Evolutionary conservation across 2,888 invertebrate genomes (phyloP).

Genomic region (Hirtodrosophila cameraria): DNA sequence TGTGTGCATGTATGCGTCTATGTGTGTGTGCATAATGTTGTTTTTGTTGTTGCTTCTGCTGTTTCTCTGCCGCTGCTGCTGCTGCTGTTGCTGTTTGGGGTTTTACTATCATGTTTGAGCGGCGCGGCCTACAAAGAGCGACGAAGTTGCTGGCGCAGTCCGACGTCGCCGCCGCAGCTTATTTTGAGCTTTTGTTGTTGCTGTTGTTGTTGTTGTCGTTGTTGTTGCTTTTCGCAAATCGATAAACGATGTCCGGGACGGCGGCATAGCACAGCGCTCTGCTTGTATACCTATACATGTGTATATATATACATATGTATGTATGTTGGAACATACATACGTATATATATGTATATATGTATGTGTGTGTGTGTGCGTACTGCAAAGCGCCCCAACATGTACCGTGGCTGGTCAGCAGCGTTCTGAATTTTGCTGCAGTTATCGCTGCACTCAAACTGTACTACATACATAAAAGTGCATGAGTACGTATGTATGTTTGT

Average conservation of each 20-base stretch:
- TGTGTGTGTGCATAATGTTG: constrained; percentile 23
- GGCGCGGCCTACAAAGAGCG: constrained; percentile 69
- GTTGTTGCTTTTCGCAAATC: constrained; percentile 68
- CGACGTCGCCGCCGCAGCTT: constrained; percentile 38
- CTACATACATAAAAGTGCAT: not conserved
- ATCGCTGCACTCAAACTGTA: constrained; percentile 29
- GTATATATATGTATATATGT: constrained; percentile 1
- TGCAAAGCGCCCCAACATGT: constrained; percentile 33
- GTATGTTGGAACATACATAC: constrained; percentile 13
- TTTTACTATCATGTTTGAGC: constrained; percentile 51
- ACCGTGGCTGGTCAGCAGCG: constrained; percentile 47
- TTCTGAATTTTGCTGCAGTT: constrained; percentile 36
- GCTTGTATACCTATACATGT: constrained; percentile 48
- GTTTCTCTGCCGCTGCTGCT: constrained; percentile 34
- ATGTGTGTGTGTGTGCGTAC: constrained; percentile 2
- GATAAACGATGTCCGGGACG: constrained; percentile 77
- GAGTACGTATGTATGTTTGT: no score
- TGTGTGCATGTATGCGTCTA: constrained; percentile 16
- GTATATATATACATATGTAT: not conserved
- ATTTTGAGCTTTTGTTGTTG: constrained; percentile 35
- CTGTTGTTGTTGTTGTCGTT: constrained; percentile 15
- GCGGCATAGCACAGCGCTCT: constrained; percentile 63
- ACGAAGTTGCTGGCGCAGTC: constrained; percentile 42
- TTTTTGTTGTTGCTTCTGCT: constrained; percentile 19
- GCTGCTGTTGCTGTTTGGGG: constrained; percentile 52